These are phyloP conservation scores for Pollenia griseotomentosa DNA, from an alignment of 2,888 invertebrate species.

Conservation along the genomic window DNA sequence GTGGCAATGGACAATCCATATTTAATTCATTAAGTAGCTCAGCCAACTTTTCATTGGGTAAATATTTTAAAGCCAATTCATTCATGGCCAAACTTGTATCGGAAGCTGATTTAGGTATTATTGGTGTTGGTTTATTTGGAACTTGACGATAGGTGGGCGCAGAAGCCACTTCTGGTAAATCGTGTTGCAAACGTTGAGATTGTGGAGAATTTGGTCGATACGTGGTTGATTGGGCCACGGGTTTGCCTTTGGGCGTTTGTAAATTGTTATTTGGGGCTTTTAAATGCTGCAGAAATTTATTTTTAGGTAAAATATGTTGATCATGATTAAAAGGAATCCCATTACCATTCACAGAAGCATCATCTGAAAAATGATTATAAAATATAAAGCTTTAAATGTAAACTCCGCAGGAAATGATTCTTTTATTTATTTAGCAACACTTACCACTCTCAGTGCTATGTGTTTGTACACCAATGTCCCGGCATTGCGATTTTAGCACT, in stretches of 20 bases:
- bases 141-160: conserved; percentile 13
- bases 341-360: neutral
- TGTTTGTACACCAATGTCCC: conserved; percentile 49
- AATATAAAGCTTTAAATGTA: neutral
- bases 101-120: conserved; percentile 76
- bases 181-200: conserved; percentile 4
- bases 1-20: conserved; percentile 37
- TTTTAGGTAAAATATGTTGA: conserved; percentile 16
- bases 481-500: neutral
- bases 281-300: conserved; percentile 60
- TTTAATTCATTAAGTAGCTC: conserved; percentile 79
- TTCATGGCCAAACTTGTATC: conserved; percentile 83
- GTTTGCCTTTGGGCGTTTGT: conserved; percentile 61
- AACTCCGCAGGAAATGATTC: too few species aligned
- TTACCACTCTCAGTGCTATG: conserved; percentile 29
- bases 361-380: conserved; percentile 20
- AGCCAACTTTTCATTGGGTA: conserved; percentile 80
- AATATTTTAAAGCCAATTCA: conserved; percentile 81
- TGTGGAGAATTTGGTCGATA: conserved; percentile 78
- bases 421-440: neutral
- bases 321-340: neutral
- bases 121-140: conserved; percentile 1
- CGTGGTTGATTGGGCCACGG: conserved; percentile 80
- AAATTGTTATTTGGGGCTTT: conserved; percentile 72
- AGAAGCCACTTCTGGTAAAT: conserved; percentile 5